Evolutionary conservation across 1,140 invertebrate species (phyloP).

Genomic region (Apis florea): DNA sequence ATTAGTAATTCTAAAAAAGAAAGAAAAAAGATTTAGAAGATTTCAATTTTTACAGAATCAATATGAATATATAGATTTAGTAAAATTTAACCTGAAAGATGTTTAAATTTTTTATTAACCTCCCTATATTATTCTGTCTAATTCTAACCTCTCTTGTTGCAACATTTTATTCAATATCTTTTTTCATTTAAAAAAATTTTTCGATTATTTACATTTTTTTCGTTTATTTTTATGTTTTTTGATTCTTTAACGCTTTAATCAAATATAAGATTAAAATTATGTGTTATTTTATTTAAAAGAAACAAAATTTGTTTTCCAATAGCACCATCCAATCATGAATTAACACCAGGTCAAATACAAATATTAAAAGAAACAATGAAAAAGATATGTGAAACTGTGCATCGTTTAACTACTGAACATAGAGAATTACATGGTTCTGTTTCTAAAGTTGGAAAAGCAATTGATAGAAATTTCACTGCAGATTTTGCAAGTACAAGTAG

Average conservation of each 20-base stretch:
- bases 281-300: background rate
- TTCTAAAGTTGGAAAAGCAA: slow-evolving; percentile 97
- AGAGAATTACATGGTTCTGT: slow-evolving; percentile 92
- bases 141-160: slow-evolving; percentile 1
- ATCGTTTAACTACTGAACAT: slow-evolving; percentile 89
- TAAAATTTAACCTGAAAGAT: background rate
- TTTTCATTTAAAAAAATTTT: background rate
- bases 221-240: background rate
- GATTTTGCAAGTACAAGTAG: slow-evolving; percentile 94
- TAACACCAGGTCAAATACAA: slow-evolving; percentile 85
- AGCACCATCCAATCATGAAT: slow-evolving; percentile 84
- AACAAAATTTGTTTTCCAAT: slow-evolving; percentile 63
- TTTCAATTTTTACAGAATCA: background rate
- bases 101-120: background rate
- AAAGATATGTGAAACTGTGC: slow-evolving; percentile 88
- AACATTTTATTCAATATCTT: background rate
- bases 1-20: too few relatives aligned
- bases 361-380: slow-evolving; percentile 85
- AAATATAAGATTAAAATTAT: slow-evolving; percentile 1
- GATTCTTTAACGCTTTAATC: background rate
- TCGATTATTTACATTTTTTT: background rate
- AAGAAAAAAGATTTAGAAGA: too few relatives aligned
- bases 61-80: too few relatives aligned
- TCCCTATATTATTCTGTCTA: background rate
- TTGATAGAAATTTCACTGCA: slow-evolving; percentile 96